Evolutionary conservation across 1,140 invertebrate genomes (phyloP).

Genomic region (Vollenhovia emeryi): DNA sequence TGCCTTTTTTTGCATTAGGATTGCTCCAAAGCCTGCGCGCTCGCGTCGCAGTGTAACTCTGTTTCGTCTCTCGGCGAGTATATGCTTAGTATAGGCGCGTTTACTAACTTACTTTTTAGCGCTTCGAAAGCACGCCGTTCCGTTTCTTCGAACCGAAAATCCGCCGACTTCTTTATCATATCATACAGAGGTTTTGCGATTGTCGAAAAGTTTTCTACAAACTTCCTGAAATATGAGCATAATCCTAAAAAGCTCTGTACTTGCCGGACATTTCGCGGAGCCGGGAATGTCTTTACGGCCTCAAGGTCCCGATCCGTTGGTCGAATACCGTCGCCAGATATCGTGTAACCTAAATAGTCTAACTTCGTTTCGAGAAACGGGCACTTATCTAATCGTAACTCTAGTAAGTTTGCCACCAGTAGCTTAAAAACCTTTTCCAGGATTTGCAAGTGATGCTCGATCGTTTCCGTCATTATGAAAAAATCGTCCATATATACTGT

Average conservation of each 20-base stretch:
- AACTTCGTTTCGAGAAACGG: constrained; percentile 34
- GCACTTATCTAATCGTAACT: constrained; percentile 32
- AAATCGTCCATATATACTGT: too few relatives aligned
- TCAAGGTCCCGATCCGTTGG: background rate
- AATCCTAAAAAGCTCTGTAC: constrained; percentile 39
- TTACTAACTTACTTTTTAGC: background rate
- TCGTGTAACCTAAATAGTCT: constrained; percentile 46
- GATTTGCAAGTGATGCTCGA: constrained; percentile 42
- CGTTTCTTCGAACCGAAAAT: background rate
- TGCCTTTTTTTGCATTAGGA: constrained; percentile 14
- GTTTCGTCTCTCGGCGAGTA: constrained; percentile 26
- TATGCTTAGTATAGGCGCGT: constrained; percentile 19
- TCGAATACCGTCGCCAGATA: background rate
- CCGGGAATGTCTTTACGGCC: background rate
- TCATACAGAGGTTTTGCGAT: constrained; percentile 27
- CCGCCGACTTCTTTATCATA: background rate
- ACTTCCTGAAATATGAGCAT: constrained; percentile 30
- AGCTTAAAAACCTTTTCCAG: constrained; percentile 30
- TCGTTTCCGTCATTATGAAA: too few relatives aligned
- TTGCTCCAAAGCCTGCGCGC: background rate
- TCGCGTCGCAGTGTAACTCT: constrained; percentile 41
- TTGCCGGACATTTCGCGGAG: background rate
- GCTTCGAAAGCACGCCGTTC: background rate
- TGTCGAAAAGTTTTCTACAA: constrained; percentile 6
- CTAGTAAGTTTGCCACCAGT: background rate